Percentiles rank a stretch among this genome's conserved stretches.
Conservation (phyloP, 2,888 invertebrate species). For the Leptinotarsa rubiginosa region DNA sequence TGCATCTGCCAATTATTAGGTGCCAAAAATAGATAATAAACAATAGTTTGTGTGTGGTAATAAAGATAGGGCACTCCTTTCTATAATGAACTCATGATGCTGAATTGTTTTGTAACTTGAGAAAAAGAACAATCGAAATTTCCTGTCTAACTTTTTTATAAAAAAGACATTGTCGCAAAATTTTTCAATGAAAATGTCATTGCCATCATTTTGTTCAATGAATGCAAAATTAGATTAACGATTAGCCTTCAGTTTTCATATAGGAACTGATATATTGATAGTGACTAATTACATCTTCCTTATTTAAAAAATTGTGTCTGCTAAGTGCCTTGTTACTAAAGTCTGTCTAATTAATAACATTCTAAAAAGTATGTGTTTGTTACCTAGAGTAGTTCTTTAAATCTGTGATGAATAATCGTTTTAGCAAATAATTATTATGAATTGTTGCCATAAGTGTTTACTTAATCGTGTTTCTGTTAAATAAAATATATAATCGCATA, state of each 20-base stretch:
- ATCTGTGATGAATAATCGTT: slow-evolving; percentile 2
- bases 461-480: not conserved
- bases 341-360: not conserved
- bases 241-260: not conserved
- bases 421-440: slow-evolving; percentile 1
- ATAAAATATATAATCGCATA: slow-evolving; percentile 1
- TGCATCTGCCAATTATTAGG: no score
- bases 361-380: not conserved
- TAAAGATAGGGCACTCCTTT: no score
- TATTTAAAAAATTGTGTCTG: not conserved
- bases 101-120: no score
- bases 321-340: not conserved
- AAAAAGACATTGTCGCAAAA: no score
- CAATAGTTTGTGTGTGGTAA: no score
- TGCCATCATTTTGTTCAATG: no score
- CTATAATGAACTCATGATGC: no score
- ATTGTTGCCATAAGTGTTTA: not conserved
- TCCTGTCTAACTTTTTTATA: no score
- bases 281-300: not conserved
- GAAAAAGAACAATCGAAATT: no score
- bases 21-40: no score
- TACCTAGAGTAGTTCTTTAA: not conserved
- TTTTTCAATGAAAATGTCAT: no score
- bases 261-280: not conserved
- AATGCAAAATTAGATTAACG: not conserved